phyloP scores from a whole-genome alignment of 2,113 vertebrate species.

The Pollachius pollachius region DNA sequence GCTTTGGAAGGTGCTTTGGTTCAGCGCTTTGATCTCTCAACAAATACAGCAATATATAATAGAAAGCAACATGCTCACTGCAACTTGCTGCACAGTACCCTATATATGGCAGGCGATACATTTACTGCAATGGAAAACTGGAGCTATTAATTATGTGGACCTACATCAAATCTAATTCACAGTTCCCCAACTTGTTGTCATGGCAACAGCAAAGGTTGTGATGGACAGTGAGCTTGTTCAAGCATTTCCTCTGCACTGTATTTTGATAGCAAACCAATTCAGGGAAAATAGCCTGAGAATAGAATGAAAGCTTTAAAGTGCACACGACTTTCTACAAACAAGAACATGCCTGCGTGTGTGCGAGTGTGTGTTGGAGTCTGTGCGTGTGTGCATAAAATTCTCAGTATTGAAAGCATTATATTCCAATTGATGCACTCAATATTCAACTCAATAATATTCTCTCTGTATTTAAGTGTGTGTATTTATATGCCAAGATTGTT shows the following conservation, averaged over 20 bases:
- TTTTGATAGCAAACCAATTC: too few species aligned
- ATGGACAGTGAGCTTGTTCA: not conserved
- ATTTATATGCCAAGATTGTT: not conserved
- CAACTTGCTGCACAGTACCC: not conserved
- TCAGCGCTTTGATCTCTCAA: conserved; percentile 19
- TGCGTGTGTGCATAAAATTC: not conserved
- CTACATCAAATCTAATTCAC: not conserved
- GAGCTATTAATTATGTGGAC: not conserved
- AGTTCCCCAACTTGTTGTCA: conserved; percentile 19
- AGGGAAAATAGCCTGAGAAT: too few species aligned
- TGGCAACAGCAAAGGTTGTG: conserved; percentile 12
- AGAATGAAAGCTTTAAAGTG: conserved; percentile 3
- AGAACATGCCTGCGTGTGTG: not conserved
- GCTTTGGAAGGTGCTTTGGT: conserved; percentile 9
- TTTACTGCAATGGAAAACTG: conserved; percentile 16
- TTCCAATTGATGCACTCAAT: too few species aligned
- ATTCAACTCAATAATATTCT: too few species aligned
- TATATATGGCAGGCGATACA: conserved; percentile 18
- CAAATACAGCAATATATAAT: conserved; percentile 29
- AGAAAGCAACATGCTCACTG: conserved; percentile 1
- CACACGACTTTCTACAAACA: not conserved
- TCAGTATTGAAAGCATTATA: conserved; percentile 10
- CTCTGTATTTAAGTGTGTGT: not conserved
- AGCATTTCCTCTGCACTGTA: too few species aligned
- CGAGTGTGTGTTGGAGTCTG: not conserved